These are phyloP conservation scores for Macrostomum lignano DNA, from an alignment of 1,140 invertebrate genomes.

Conservation along the genomic window DNA sequence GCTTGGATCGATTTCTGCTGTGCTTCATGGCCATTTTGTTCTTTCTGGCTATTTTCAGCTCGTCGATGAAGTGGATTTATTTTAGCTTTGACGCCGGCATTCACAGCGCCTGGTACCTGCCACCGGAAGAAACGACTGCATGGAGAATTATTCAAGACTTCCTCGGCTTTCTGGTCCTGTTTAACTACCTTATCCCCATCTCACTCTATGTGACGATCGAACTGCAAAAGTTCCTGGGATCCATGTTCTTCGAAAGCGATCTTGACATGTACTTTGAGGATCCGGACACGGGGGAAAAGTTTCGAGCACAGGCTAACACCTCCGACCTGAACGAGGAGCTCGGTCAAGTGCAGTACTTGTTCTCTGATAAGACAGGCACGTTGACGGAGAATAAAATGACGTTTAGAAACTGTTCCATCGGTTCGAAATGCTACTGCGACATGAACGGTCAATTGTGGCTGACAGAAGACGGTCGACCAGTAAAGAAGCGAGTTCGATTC, in stretches of 20 bases:
- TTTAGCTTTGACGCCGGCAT: not conserved
- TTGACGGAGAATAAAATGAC: slow-evolving; percentile 95
- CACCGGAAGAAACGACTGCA: not conserved
- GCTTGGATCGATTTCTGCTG: not conserved
- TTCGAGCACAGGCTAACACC: slow-evolving; percentile 58
- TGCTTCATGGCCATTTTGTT: slow-evolving; percentile 1
- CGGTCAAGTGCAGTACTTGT: slow-evolving; percentile 51
- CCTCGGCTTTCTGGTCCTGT: slow-evolving; percentile 34
- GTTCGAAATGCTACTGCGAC: not conserved
- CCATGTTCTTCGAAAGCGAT: slow-evolving; percentile 37
- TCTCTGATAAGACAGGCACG: slow-evolving; percentile 78
- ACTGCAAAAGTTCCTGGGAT: slow-evolving; percentile 38
- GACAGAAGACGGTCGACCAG: not conserved
- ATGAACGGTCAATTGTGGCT: not conserved
- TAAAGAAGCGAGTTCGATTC: not conserved
- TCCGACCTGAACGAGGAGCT: slow-evolving; percentile 27
- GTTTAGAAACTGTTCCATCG: slow-evolving; percentile 36
- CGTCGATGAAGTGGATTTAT: not conserved
- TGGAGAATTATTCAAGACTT: slow-evolving; percentile 10
- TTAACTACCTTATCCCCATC: slow-evolving; percentile 41
- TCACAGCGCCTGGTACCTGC: slow-evolving; percentile 4
- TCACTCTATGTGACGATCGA: slow-evolving; percentile 40
- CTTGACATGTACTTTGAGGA: slow-evolving; percentile 41
- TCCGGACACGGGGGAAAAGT: slow-evolving; percentile 36
- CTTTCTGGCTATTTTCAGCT: not conserved